Base-by-base conservation (phyloP, 2,888 invertebrate species). In the Tetragnatha montana region DNA sequence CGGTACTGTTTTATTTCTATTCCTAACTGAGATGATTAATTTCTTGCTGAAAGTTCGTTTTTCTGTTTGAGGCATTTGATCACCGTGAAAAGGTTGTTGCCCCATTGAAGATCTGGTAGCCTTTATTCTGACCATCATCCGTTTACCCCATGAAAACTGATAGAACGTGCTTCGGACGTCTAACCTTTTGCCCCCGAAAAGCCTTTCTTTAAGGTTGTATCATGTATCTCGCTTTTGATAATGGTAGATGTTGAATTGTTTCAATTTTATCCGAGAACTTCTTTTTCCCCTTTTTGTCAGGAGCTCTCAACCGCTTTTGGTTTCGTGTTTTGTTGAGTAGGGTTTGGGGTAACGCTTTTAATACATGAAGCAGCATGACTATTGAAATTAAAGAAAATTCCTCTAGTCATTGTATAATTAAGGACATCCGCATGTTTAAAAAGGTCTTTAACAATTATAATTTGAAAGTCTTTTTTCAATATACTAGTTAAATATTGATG, bases 131-230 rank as follows among this genome's bases (percentile, higher is more conserved):
- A 0, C 22, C 73, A 81, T 21, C 69, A 81, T 70, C 69, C 68
- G 35, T 68, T 75, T 84, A 79, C 79, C 86, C 79, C 79, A 79
- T 86, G 86, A 78, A 86, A 86, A 35, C 86, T 47, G 71, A 86
- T 60, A 79, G 50, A 86, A 70, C 78, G 79, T 79, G 86, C 79
- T 76, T 69, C 21, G 76, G 82, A 51, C 7, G n/a, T 68, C 47
- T 74, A 49, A 84, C 83, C 83, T 84, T 35, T 84, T 84, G 83
- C 75, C 83, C 83, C 83, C 49, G 68, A 68, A 75, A 35, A 78
- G 78, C 60, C 78, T 51, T 70, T 81, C 47, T 81, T 49, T 71
- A 70, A 4, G 50, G 70, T 82, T 82, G 82, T 19, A 17, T 82
- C 49, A 51, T 22, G 73, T 71, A 79, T 81, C 70, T 81, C 60